Evolutionary conservation across 2,113 vertebrate genomes (phyloP).

Genomic region (Phylloscopus trochilus): DNA sequence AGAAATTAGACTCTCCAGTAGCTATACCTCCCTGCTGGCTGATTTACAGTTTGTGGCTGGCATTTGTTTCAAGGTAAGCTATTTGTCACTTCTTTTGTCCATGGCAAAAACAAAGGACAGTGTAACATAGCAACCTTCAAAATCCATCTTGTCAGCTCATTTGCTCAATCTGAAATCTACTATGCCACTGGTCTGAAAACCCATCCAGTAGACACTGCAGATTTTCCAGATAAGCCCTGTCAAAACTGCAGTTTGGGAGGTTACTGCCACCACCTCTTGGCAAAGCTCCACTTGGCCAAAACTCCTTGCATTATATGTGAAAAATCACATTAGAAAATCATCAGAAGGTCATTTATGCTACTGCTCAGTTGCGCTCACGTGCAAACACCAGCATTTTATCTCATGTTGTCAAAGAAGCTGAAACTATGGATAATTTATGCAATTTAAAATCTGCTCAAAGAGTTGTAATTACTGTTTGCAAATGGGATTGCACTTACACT

Average conservation of each 20-base stretch:
- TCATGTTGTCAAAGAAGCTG: not conserved
- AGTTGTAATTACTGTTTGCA: not conserved
- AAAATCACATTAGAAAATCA: not conserved
- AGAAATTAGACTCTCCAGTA: not conserved
- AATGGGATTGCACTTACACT: not conserved
- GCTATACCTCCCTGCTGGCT: not conserved
- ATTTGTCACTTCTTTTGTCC: constrained; percentile 5
- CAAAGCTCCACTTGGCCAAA: not conserved
- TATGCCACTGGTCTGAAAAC: not conserved
- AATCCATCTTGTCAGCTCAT: constrained; percentile 14
- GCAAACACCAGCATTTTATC: not conserved
- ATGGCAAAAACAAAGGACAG: not conserved
- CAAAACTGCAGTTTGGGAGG: not conserved
- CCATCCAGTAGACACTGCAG: not conserved
- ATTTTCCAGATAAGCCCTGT: not conserved
- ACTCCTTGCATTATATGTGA: not conserved
- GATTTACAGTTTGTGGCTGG: constrained; percentile 23
- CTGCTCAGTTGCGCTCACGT: not conserved
- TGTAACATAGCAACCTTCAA: constrained; percentile 6
- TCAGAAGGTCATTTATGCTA: not conserved
- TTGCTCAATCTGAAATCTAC: not conserved
- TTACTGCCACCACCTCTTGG: not conserved
- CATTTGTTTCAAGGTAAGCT: not conserved
- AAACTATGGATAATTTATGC: not conserved
- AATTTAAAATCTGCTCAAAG: not conserved